These are phyloP conservation scores for Dreissena rostriformis DNA, from an alignment of 1,140 invertebrate species.

Conservation along the genomic window DNA sequence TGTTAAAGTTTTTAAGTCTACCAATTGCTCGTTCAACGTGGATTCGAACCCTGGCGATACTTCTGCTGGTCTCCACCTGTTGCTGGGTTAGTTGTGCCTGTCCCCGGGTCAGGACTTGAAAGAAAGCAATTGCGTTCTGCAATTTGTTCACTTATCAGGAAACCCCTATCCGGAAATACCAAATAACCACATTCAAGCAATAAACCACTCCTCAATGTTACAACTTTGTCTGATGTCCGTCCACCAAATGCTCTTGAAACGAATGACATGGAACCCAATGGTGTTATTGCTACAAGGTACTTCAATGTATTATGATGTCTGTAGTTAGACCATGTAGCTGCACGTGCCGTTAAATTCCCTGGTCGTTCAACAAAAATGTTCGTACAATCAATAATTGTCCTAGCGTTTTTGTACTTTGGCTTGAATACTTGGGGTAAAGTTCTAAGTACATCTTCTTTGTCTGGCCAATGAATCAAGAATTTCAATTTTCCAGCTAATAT, in stretches of 20 bases:
- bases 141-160: conserved; percentile 21
- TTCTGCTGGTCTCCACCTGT: no score
- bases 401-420: conserved; percentile 16
- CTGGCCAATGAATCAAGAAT: conserved; percentile 19
- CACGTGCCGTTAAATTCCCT: conserved; percentile 28
- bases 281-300: conserved; percentile 78
- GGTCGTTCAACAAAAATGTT: conserved; percentile 39
- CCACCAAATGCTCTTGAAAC: conserved; percentile 79
- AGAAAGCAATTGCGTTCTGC: not conserved
- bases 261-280: conserved; percentile 78
- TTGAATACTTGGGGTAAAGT: not conserved
- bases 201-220: conserved; percentile 76
- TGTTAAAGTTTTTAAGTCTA: no score
- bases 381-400: conserved; percentile 47
- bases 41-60: no score
- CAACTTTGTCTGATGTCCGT: conserved; percentile 76
- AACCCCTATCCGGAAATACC: conserved; percentile 19
- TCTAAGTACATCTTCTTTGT: conserved; percentile 14
- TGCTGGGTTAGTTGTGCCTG: conserved; percentile 20
- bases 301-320: conserved; percentile 79
- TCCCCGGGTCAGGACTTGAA: conserved; percentile 13
- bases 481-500: conserved; percentile 5
- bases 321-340: conserved; percentile 67
- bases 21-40: no score
- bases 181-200: conserved; percentile 51